These are phyloP conservation scores for Clarias macrocephalus DNA, from an alignment of 2,113 vertebrate species.

Conservation along the genomic window DNA sequence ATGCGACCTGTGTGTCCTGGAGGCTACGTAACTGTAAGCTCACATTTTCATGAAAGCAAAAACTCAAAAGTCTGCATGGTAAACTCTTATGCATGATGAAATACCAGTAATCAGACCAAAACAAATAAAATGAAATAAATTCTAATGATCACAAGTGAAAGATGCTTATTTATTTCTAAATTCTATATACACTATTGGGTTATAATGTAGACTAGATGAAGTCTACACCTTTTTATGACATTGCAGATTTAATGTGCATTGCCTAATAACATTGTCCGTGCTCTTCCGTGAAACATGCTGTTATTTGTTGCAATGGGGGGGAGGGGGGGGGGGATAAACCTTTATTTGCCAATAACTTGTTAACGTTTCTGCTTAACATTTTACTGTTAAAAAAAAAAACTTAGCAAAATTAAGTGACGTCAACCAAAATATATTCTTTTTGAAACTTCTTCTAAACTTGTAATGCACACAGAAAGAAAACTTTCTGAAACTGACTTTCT, in stretches of 20 bases:
- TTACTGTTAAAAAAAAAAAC: neutral
- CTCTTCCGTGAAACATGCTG: neutral
- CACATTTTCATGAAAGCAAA: neutral
- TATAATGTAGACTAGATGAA: no score
- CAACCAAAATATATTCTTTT: neutral
- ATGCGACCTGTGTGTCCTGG: no score
- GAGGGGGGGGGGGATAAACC: neutral
- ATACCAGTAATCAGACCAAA: neutral
- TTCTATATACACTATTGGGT: neutral
- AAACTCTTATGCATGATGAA: neutral
- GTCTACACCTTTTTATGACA: neutral
- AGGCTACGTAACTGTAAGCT: neutral
- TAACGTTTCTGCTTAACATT: neutral
- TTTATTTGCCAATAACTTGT: neutral
- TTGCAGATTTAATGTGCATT: neutral
- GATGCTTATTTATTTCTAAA: neutral
- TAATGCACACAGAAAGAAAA: neutral
- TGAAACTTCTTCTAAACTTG: neutral
- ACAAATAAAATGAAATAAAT: neutral
- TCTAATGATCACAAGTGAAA: neutral
- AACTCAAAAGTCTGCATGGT: neutral
- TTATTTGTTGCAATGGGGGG: neutral
- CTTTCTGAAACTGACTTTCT: neutral
- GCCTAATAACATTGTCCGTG: neutral
- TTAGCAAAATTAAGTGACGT: neutral